These are phyloP conservation scores for Unio pictorum DNA, from an alignment of 2,888 invertebrate species.

Conservation along the genomic window DNA sequence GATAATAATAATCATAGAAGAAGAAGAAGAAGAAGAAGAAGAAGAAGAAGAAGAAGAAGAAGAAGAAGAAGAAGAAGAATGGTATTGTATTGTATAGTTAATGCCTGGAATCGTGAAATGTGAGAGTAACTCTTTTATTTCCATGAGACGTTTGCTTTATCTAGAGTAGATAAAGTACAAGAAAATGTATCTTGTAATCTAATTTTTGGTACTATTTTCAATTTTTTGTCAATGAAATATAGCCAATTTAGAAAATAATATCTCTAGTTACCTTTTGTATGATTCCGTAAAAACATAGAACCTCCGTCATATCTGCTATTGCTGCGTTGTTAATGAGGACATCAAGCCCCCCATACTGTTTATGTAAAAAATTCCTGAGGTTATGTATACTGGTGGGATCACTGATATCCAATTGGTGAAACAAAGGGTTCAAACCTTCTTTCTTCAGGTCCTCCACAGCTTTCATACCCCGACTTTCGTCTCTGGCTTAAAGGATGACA, in stretches of 20 bases:
- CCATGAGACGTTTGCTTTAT: too few species aligned
- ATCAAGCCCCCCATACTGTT: conserved; percentile 57
- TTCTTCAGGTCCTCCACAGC: conserved; percentile 43
- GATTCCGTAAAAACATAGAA: too few species aligned
- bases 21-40: too few species aligned
- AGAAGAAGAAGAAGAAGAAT: too few species aligned
- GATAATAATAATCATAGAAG: too few species aligned
- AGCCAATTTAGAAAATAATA: background rate
- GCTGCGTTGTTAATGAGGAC: conserved; percentile 65
- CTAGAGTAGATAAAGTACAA: too few species aligned
- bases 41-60: too few species aligned
- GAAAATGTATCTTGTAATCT: background rate
- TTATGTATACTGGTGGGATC: conserved; percentile 62
- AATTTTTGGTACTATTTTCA: background rate
- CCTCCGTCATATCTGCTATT: conserved; percentile 52
- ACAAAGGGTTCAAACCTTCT: conserved; percentile 73
- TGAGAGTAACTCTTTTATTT: too few species aligned
- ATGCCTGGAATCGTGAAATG: too few species aligned
- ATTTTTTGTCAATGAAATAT: background rate
- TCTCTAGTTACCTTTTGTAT: background rate
- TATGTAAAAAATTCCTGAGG: conserved; percentile 37
- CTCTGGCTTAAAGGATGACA: conserved; percentile 34
- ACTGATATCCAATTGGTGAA: conserved; percentile 81
- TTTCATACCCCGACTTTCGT: conserved; percentile 38
- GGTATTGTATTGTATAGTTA: too few species aligned